Percentiles rank a stretch among this genome's conserved stretches.
These are phyloP conservation scores for Mythimna ferrago DNA, from an alignment of 2,888 invertebrate species.

Conservation along the genomic window DNA sequence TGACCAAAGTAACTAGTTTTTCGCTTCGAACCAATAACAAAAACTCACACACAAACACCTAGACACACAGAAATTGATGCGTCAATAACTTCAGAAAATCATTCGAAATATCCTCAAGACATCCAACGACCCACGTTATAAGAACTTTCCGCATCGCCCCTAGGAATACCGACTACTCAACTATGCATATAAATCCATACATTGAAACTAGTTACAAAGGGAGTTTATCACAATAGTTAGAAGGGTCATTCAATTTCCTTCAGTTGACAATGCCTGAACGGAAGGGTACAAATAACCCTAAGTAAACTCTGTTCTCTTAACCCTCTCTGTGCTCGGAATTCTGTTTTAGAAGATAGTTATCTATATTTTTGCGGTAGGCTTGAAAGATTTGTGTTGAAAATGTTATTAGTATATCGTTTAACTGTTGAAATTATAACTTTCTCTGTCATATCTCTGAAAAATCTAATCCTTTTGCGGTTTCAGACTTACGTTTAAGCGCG, in stretches of 20 bases:
- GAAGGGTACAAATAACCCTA: slow-evolving; percentile 67
- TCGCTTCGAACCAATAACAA: not conserved
- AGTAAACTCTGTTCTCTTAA: slow-evolving; percentile 59
- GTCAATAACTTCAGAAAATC: slow-evolving; percentile 36
- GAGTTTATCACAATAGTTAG: slow-evolving; percentile 69
- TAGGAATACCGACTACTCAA: slow-evolving; percentile 48
- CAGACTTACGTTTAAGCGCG: too few relatives aligned
- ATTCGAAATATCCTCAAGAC: slow-evolving; percentile 29
- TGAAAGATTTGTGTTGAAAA: slow-evolving; percentile 11
- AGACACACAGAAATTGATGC: not conserved
- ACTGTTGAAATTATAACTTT: too few relatives aligned
- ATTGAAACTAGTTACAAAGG: slow-evolving; percentile 63
- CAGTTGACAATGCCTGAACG: slow-evolving; percentile 64
- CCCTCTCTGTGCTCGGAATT: slow-evolving; percentile 40
- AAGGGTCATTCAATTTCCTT: slow-evolving; percentile 70
- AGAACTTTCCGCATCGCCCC: slow-evolving; percentile 42
- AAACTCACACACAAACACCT: not conserved
- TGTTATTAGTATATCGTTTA: too few relatives aligned
- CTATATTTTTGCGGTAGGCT: slow-evolving; percentile 14
- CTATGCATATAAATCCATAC: slow-evolving; percentile 68
- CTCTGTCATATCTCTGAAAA: too few relatives aligned
- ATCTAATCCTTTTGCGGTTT: too few relatives aligned
- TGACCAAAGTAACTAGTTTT: too few relatives aligned
- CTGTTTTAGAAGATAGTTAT: slow-evolving; percentile 17
- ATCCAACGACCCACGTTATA: slow-evolving; percentile 4